These are phyloP conservation scores for Villa cingulata DNA, from an alignment of 2,888 invertebrate species.

Conservation along the genomic window DNA sequence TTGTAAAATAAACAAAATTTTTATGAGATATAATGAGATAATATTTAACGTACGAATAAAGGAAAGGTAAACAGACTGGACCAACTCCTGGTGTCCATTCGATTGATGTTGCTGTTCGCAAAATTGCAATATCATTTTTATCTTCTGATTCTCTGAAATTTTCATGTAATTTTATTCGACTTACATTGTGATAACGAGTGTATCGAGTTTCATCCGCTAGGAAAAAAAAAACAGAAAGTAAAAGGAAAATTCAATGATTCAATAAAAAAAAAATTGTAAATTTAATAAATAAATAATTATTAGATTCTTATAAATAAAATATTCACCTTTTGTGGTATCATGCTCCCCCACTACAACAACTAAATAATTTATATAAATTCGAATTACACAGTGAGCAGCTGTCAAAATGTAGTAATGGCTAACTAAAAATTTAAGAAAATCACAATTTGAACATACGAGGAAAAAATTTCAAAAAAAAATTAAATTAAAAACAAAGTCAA, in stretches of 20 bases:
- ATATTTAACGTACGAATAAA: conserved; percentile 5
- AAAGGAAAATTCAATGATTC: too few relatives aligned
- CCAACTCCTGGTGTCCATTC: conserved; percentile 41
- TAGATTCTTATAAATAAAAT: too few relatives aligned
- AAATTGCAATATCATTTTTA: conserved; percentile 42
- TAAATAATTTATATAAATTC: conserved; percentile 22
- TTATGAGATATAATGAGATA: not conserved
- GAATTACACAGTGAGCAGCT: conserved; percentile 40
- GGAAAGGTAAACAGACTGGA: conserved; percentile 44
- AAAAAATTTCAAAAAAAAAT: too few relatives aligned
- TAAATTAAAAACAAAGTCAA: too few relatives aligned
- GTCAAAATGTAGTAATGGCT: conserved; percentile 37
- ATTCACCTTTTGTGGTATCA: conserved; percentile 34
- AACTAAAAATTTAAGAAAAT: too few relatives aligned
- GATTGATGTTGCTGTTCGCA: conserved; percentile 36
- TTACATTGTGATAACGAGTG: conserved; percentile 35
- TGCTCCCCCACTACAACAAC: conserved; percentile 41
- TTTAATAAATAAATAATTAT: too few relatives aligned
- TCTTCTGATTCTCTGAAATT: conserved; percentile 22
- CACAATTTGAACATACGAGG: too few relatives aligned
- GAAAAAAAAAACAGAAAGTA: too few relatives aligned
- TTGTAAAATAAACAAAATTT: not conserved
- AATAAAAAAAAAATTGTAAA: not conserved
- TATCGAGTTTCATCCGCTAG: conserved; percentile 19
- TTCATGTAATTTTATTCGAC: conserved; percentile 35